Evolutionary conservation across 2,888 invertebrate genomes (phyloP), one percentile per base, ranked within the genome.

Genomic region (Leptinotarsa haldemani): DNA sequence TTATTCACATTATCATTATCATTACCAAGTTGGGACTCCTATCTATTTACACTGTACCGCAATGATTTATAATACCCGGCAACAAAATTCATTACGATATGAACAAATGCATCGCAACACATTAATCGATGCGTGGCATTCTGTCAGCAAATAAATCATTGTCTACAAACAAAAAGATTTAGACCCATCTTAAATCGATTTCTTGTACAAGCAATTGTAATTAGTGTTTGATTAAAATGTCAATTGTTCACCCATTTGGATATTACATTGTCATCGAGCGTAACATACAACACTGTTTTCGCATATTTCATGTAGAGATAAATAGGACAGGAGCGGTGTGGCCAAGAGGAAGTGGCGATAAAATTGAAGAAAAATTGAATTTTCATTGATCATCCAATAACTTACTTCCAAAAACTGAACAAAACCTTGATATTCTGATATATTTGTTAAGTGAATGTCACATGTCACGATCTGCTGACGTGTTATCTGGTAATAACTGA

Each of bases 301-400:
- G 74, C 77, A 74, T 77, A 78, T 75, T 77, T 71, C 75, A 73
- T 77, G 69, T 73, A 66, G 71, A 67, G 75, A 78, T 78, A 71
- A 71, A 58, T 69, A 16, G 30, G 16, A 40, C 61, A 61, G 61
- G 30, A 12, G n/a, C n/a, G 61, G 40, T n/a, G 30, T 40, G 61
- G 9, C 4, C 61, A 61, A 30, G n/a, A 0, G 40, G 12, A 20
- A 56, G 4, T 15, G 25, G 56, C 15, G 40, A 30, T 56, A 3
- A 56, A 18, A n/a, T 18, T 30, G 0, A 30, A 9, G 30, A 40
- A 40, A 40, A 40, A 9, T 9, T 2, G 2, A 40, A 40, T 40
- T 40, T 40, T 40, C 9, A 40, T 40, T 40, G 40, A 40, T 9
- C 2, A 40, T 40, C 0, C 9, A 40, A 9, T 40, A 9, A 40